Evolutionary conservation across 1,140 invertebrate genomes (phyloP).

Genomic region (Aradophagus sp.): DNA sequence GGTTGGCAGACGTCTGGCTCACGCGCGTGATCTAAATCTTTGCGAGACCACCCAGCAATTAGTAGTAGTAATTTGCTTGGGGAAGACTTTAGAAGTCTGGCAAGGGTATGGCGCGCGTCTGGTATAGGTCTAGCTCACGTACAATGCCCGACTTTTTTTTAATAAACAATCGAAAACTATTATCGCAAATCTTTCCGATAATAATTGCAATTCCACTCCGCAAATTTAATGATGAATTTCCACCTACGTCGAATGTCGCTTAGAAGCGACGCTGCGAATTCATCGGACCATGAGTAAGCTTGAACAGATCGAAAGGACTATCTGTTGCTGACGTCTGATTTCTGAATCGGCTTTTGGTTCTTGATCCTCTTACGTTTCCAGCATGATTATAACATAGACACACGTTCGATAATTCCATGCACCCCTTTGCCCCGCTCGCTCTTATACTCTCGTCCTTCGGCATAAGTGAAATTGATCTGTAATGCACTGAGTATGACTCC

Average conservation of each 20-base stretch:
- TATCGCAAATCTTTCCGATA: too few species aligned
- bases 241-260: conserved; percentile 27
- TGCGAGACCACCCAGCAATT: too few species aligned
- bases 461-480: conserved; percentile 37
- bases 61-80: too few species aligned
- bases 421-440: conserved; percentile 5
- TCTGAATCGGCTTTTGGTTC: conserved; percentile 54
- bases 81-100: too few species aligned
- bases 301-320: conserved; percentile 44
- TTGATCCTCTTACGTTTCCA: conserved; percentile 47
- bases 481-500: conserved; percentile 28
- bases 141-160: too few species aligned
- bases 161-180: too few species aligned
- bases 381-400: conserved; percentile 48
- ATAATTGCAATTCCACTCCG: conserved; percentile 17
- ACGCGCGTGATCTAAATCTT: too few species aligned
- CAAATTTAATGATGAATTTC: conserved; percentile 28
- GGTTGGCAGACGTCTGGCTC: too few species aligned
- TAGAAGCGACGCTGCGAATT: conserved; percentile 17
- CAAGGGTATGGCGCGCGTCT: too few species aligned
- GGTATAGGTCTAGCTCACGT: too few species aligned
- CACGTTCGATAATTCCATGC: conserved; percentile 37
- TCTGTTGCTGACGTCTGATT: conserved; percentile 53
- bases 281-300: conserved; percentile 34
- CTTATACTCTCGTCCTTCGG: too few species aligned